Base-by-base conservation (phyloP, 2,797 vertebrate species). In the Pseudochirops cupreus region DNA sequence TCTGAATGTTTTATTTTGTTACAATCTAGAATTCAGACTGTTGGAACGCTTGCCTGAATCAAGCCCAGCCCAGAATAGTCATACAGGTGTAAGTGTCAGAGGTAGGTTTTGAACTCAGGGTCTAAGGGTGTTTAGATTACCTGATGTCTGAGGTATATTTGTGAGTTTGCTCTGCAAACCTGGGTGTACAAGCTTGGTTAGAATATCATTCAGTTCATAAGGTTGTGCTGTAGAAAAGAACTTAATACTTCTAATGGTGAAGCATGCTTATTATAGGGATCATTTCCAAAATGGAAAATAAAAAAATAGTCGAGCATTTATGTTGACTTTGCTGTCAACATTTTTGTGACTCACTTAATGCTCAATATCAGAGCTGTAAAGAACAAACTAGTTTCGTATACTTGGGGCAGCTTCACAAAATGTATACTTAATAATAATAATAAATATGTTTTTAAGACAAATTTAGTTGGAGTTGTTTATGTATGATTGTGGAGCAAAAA, bases 151-250 rank as follows among this genome's bases (percentile, higher is more conserved):
- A 46, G 39, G 74, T 26, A 24, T 87, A 87, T 46, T 87, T 87
- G 39, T 87, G 74, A 87, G 21, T 87, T 46, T 46, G 39, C 74
- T 87, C 24, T 87, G 39, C 21, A 74, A 74, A 74, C n/a, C n/a
- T 74, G 28, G 18, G n/a, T 46, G 18, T 87, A 46, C 39, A 82
- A 82, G 6, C n/a, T 9, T 74, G 67, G 67, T 39, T 67, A 67
- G 62, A 95, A 67, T 90, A 95, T 14, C 94, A 62, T 58, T 87
- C 82, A 95, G 82, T 94, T 52, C 5, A 11, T 91, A 55, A 94
- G 24, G 67, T 95, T 95, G 55, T 92, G 46, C 29, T 67, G 33
- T 11, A 59, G 50, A 96, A 28, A 57, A 55, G 58, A 95, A 92
- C 56, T 92, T 92, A 56, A 96, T 62, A 87, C 29, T 39, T 26